These are phyloP conservation scores for Spilosoma lubricipeda DNA, from an alignment of 2,888 invertebrate species.

Conservation along the genomic window DNA sequence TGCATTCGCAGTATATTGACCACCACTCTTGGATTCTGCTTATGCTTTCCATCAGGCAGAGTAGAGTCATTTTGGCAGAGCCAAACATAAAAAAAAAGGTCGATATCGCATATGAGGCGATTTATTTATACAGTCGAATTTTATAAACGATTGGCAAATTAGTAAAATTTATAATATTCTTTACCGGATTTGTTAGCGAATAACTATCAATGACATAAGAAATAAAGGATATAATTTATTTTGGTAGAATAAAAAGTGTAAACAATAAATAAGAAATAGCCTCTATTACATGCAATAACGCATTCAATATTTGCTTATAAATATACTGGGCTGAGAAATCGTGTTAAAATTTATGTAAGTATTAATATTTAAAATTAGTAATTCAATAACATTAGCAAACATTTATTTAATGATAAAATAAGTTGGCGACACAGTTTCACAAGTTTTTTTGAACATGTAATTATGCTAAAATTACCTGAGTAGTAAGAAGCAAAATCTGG, in stretches of 20 bases:
- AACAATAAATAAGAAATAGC: background rate
- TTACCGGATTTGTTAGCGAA: background rate
- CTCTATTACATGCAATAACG: background rate
- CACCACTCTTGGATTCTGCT: too few relatives aligned
- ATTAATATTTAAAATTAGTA: slow-evolving; percentile 3
- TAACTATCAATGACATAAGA: background rate
- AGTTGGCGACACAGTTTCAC: slow-evolving; percentile 15
- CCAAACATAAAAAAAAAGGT: too few relatives aligned
- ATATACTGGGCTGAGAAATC: background rate
- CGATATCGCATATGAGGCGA: too few relatives aligned
- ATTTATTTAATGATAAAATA: background rate
- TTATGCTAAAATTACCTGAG: slow-evolving; percentile 65
- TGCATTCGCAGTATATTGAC: too few relatives aligned
- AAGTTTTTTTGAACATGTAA: slow-evolving; percentile 8
- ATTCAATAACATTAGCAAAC: background rate
- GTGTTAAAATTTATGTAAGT: background rate
- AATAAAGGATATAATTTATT: background rate
- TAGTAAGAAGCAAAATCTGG: slow-evolving; percentile 76
- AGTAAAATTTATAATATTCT: background rate
- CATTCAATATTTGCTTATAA: background rate
- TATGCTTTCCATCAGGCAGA: too few relatives aligned
- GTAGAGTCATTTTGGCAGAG: too few relatives aligned
- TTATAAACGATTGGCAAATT: too few relatives aligned
- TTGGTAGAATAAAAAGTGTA: background rate
- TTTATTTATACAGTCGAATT: too few relatives aligned